Base-by-base conservation (phyloP, 1,140 invertebrate genomes). In the Varroa destructor region DNA sequence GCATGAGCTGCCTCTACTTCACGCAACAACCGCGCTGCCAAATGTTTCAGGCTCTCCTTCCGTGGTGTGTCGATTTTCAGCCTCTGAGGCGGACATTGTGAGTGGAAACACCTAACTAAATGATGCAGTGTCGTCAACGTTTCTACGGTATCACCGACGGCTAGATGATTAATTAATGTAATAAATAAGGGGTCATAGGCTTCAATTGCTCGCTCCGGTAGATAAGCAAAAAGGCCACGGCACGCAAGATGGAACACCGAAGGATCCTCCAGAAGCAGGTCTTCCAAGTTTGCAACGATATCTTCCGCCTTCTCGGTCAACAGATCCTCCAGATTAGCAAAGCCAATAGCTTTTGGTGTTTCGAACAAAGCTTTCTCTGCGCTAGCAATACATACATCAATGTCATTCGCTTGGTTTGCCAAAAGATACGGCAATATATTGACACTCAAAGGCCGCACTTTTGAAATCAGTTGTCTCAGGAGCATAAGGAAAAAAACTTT, bases 321-420 rank as follows among this genome's bases (percentile, higher is more conserved):
- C 61, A 67, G 14, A 67, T 67, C 61, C 8, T 67, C 61, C 36
- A 67, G 61, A 8, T 40, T 25, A 14, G 61, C 10, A 37, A 12
- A 40, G 1, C 46, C 46, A 12, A 40, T 67, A 40, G 40, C 46
- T 12, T 67, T 40, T 36, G 61, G 37, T 2, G 46, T 67, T 12
- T 40, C 61, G 37, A 67, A 67, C 8, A 67, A 46, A 3, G 61
- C 61, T 14, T 67, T 14, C 40, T 67, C 40, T 12, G 61, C 61
- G 61, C 61, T 43, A 67, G 61, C 40, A 10, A 36, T 67, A 40
- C 14, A 67, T 12, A 67, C 61, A 37, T 67, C 61, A 46, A 43
- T 40, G 40, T 37, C 61, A 40, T 46, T 67, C 36, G 2, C 40
- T 12, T 40, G 40, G 2, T 40, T 40, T n/a, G 61, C 61, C 40